These are phyloP conservation scores for Orussus abietinus DNA, from an alignment of 1,140 invertebrate species.

Conservation along the genomic window DNA sequence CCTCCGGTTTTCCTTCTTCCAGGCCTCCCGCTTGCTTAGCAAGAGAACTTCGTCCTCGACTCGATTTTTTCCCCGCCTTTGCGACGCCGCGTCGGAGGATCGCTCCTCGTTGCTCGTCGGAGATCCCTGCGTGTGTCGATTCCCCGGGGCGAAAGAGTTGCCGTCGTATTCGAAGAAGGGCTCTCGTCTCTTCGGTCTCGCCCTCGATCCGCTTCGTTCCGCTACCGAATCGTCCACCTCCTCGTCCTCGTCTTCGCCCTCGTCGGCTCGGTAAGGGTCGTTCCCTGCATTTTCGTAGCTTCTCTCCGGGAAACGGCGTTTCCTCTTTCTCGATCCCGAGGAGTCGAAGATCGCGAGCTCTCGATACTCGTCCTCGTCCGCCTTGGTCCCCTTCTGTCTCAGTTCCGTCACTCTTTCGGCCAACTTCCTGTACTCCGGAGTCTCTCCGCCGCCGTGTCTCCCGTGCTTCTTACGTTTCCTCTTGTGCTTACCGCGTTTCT, in stretches of 20 bases:
- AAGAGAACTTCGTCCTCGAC: constrained; percentile 27
- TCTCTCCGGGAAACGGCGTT: not conserved
- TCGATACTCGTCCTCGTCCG: constrained; percentile 19
- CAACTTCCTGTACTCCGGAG: constrained; percentile 5
- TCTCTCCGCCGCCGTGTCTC: constrained; percentile 8
- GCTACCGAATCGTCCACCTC: too few relatives aligned
- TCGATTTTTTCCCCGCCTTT: constrained; percentile 20
- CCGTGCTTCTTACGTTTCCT: constrained; percentile 10
- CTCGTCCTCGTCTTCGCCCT: too few relatives aligned
- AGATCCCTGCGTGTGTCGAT: too few relatives aligned
- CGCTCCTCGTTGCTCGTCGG: too few relatives aligned
- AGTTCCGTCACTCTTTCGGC: not conserved
- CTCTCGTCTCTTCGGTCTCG: too few relatives aligned
- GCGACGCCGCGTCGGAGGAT: too few relatives aligned
- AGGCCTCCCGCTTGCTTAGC: constrained; percentile 29
- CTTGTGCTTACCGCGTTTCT: constrained; percentile 10
- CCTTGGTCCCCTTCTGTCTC: constrained; percentile 20
- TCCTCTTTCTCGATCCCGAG: not conserved
- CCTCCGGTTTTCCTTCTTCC: constrained; percentile 24
- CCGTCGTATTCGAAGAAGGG: too few relatives aligned
- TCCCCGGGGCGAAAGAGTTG: too few relatives aligned
- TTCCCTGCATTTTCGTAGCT: not conserved
- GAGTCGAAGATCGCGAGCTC: constrained; percentile 18
- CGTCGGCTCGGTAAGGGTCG: too few relatives aligned
- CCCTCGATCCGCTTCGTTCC: too few relatives aligned